Evolutionary conservation across 2,797 vertebrate species (phyloP).

Genomic region (Phoebastria nigripes): DNA sequence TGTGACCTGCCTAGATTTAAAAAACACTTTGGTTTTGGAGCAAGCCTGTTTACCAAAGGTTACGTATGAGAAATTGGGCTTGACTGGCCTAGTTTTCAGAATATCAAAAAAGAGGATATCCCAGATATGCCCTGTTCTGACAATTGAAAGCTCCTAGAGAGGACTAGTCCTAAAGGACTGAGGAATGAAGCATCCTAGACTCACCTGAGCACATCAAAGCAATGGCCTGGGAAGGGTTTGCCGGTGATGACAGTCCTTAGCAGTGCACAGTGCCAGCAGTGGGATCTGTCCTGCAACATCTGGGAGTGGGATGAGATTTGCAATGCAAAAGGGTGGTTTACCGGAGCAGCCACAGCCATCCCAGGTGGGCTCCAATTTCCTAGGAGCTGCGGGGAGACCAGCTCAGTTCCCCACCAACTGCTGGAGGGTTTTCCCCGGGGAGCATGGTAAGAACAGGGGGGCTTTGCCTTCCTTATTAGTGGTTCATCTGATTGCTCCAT

Average conservation of each 20-base stretch:
- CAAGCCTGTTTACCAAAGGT: not conserved
- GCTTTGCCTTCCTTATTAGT: not conserved
- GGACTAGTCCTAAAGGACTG: not conserved
- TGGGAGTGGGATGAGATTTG: not conserved
- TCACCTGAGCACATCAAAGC: not conserved
- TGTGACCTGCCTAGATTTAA: not conserved
- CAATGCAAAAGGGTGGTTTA: not conserved
- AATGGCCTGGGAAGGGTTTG: not conserved
- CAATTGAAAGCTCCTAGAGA: not conserved
- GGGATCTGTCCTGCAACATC: not conserved
- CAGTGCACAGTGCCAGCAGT: rapidly evolving
- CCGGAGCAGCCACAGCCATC: not conserved
- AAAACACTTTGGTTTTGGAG: not conserved
- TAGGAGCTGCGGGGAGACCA: not conserved
- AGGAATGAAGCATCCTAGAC: not conserved
- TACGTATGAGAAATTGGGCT: not conserved
- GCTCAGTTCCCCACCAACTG: not conserved
- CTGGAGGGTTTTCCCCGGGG: not conserved
- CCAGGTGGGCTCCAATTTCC: not conserved
- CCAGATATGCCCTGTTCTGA: not conserved
- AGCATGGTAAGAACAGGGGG: not conserved
- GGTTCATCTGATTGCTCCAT: not conserved
- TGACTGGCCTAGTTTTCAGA: not conserved
- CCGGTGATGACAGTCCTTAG: not conserved
- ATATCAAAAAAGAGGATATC: not conserved